phyloP scores from a whole-genome alignment of 2,888 invertebrate species.

The Sarcophaga carnaria region DNA sequence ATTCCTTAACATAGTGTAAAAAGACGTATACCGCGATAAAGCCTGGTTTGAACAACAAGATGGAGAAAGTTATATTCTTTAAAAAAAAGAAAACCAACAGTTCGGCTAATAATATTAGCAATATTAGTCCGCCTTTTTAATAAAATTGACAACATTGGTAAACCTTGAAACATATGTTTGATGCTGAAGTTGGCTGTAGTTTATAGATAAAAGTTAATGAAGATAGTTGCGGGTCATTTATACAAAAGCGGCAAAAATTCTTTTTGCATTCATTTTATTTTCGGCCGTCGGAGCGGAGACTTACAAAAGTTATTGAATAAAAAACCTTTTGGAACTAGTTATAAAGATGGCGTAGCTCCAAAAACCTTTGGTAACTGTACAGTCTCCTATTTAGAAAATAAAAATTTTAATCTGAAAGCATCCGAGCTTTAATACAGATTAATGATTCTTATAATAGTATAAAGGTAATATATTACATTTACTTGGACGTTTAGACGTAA shows the following conservation, averaged over 20 bases:
- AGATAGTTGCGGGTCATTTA: conserved; percentile 20
- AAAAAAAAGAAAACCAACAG: background rate
- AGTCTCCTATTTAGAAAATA: conserved; percentile 58
- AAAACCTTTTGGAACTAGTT: background rate
- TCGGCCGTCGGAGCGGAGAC: conserved; percentile 33
- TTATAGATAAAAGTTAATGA: background rate
- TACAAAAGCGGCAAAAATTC: background rate
- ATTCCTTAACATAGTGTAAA: too few relatives aligned
- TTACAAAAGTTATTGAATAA: background rate
- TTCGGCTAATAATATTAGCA: background rate
- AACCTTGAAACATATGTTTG: background rate
- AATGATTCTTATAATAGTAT: background rate
- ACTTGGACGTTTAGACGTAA: background rate
- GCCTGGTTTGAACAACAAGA: too few relatives aligned
- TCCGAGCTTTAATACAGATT: conserved; percentile 11
- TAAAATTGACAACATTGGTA: background rate
- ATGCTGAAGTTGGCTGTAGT: conserved; percentile 26
- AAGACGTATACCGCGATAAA: too few relatives aligned
- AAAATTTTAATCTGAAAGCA: conserved; percentile 58
- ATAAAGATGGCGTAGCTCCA: conserved; percentile 37
- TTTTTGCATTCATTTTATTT: conserved; percentile 65
- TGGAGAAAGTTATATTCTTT: background rate
- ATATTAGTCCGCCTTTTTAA: too few relatives aligned
- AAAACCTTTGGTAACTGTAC: conserved; percentile 71
- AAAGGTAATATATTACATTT: conserved; percentile 40